phyloP scores from a whole-genome alignment of 2,888 invertebrate species.

The Lycia hirtaria region DNA sequence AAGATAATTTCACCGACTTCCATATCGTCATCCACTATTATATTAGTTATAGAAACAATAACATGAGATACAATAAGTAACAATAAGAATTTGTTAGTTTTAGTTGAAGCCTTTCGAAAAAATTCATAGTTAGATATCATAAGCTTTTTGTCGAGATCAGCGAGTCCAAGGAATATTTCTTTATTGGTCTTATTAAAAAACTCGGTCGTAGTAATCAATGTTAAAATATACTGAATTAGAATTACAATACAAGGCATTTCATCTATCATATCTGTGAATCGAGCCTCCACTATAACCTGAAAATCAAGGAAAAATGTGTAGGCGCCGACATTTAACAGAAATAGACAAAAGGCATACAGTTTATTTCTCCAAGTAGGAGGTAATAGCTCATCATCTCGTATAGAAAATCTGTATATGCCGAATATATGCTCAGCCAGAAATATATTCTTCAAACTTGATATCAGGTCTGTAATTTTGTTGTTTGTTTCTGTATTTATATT shows the following conservation, averaged over 20 bases:
- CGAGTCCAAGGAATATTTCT: conserved; percentile 12
- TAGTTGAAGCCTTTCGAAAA: conserved; percentile 40
- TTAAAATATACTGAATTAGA: conserved; percentile 35
- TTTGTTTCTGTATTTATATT: background rate
- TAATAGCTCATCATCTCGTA: background rate
- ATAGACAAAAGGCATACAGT: background rate
- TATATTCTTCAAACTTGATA: background rate
- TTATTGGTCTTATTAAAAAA: conserved; percentile 22
- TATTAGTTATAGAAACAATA: conserved; percentile 19
- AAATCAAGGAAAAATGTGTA: background rate
- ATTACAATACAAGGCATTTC: conserved; percentile 37
- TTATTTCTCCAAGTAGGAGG: background rate
- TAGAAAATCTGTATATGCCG: background rate
- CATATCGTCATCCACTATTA: background rate
- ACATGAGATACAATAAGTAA: conserved; percentile 41
- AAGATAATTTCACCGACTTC: conserved; percentile 32
- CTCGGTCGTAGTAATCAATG: conserved; percentile 28
- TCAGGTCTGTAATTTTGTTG: background rate
- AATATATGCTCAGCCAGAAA: background rate
- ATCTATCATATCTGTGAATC: conserved; percentile 19
- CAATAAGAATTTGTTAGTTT: conserved; percentile 37
- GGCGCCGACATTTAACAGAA: background rate
- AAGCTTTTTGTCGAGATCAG: conserved; percentile 28
- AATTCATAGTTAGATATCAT: conserved; percentile 4
- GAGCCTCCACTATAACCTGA: background rate